A percentile compares a stretch with the other conserved stretches of the same genome.
Conservation (phyloP, 2,888 invertebrate genomes). For the Glyphotaelius pellucidus region DNA sequence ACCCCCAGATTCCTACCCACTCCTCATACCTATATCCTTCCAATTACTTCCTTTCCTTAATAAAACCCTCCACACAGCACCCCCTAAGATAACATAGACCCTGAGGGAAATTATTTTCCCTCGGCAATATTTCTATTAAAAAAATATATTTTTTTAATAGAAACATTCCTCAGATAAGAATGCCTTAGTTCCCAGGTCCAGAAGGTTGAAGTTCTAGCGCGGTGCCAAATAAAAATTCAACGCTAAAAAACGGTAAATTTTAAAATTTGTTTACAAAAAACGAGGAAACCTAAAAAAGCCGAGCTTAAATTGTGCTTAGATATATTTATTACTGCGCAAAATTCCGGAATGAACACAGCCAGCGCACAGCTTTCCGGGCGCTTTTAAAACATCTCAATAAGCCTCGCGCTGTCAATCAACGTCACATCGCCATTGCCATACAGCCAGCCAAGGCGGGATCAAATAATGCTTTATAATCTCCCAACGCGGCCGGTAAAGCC, state of each 20-base stretch:
- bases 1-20: too few species aligned
- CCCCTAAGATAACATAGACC: too few species aligned
- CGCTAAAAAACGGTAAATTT: neutral
- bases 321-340: neutral
- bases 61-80: too few species aligned
- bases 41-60: too few species aligned
- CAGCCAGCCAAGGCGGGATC: conserved; percentile 38
- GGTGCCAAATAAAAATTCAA: too few species aligned
- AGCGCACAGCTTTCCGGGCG: neutral
- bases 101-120: too few species aligned
- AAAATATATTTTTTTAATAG: too few species aligned
- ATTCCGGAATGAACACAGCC: neutral
- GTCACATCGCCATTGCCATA: conserved; percentile 17
- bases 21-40: too few species aligned
- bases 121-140: too few species aligned
- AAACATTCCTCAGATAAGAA: too few species aligned
- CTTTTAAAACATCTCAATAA: conserved; percentile 33
- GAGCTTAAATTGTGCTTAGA: neutral
- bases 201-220: too few species aligned
- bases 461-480: neutral
- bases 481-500: neutral
- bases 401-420: conserved; percentile 34
- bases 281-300: neutral
- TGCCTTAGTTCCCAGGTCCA: too few species aligned
- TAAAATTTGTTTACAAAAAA: neutral